These are phyloP conservation scores for Antigone vipio DNA, from an alignment of 2,113 vertebrate genomes.

Conservation along the genomic window DNA sequence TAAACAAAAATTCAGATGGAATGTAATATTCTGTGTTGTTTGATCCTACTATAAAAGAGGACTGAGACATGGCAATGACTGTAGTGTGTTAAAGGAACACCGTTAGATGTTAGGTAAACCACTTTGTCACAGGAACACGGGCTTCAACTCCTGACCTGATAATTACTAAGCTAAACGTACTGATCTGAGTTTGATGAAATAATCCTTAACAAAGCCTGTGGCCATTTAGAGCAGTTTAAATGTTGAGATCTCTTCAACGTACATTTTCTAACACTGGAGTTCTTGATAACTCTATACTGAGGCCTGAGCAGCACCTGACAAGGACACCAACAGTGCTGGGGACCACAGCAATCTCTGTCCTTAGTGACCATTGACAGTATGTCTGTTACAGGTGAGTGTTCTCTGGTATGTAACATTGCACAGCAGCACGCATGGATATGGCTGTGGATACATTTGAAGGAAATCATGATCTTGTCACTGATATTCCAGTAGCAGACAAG, in stretches of 20 bases:
- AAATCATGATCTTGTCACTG: neutral
- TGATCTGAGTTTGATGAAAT: neutral
- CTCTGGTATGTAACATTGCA: neutral
- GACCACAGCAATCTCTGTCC: accelerated
- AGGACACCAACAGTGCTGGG: neutral
- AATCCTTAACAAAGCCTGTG: neutral
- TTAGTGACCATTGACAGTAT: neutral
- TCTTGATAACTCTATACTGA: neutral
- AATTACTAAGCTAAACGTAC: neutral
- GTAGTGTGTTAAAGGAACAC: neutral
- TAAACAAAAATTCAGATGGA: neutral
- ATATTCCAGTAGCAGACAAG: neutral
- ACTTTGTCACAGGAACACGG: neutral
- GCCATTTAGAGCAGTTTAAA: neutral
- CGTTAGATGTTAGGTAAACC: neutral
- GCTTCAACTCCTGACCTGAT: neutral
- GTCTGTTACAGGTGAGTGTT: neutral
- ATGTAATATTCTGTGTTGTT: neutral
- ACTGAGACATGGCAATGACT: neutral
- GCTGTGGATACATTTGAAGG: neutral
- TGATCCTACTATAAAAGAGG: neutral
- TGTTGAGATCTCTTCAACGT: neutral
- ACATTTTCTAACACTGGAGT: neutral
- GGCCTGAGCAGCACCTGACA: neutral
- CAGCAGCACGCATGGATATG: neutral